Percentiles rank a stretch among this genome's conserved stretches.
Conservation (phyloP, 2,113 vertebrate species). For the Phyllostomus discolor region DNA sequence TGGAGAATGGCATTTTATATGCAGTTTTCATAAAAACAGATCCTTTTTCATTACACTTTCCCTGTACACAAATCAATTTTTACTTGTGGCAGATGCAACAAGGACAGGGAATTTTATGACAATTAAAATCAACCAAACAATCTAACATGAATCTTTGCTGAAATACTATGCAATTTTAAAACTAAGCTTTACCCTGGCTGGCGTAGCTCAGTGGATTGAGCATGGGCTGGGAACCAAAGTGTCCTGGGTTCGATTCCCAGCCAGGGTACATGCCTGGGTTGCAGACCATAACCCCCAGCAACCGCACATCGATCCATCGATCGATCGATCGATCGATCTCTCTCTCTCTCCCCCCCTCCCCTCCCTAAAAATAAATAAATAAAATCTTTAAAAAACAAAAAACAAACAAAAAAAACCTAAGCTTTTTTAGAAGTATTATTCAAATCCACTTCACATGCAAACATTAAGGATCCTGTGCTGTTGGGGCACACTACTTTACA, state of each 20-base stretch:
- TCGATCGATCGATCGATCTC: no score
- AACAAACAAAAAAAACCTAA: no score
- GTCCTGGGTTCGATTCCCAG: no score
- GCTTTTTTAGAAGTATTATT: slow-evolving; percentile 66
- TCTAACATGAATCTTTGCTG: slow-evolving; percentile 18
- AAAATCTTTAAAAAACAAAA: no score
- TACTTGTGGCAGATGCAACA: slow-evolving; percentile 55
- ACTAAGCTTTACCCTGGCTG: slow-evolving; percentile 62
- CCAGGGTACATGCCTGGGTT: no score
- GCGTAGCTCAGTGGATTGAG: no score
- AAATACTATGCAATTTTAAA: slow-evolving; percentile 41
- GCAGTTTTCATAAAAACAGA: slow-evolving; percentile 47
- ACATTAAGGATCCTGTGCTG: slow-evolving; percentile 91
- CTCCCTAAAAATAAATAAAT: no score
- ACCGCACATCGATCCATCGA: no score
- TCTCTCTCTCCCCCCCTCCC: no score
- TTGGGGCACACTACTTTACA: slow-evolving; percentile 92
- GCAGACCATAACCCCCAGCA: no score
- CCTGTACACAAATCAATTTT: slow-evolving; percentile 54
- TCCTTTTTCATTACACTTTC: slow-evolving; percentile 57
- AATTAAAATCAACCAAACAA: slow-evolving; percentile 62
- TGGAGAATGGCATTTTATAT: slow-evolving; percentile 71
- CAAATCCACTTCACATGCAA: slow-evolving; percentile 92
- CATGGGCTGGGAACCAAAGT: no score
- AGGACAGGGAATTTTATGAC: background rate